phyloP scores from a whole-genome alignment of 2,797 vertebrate species.

The Limosa lapponica region DNA sequence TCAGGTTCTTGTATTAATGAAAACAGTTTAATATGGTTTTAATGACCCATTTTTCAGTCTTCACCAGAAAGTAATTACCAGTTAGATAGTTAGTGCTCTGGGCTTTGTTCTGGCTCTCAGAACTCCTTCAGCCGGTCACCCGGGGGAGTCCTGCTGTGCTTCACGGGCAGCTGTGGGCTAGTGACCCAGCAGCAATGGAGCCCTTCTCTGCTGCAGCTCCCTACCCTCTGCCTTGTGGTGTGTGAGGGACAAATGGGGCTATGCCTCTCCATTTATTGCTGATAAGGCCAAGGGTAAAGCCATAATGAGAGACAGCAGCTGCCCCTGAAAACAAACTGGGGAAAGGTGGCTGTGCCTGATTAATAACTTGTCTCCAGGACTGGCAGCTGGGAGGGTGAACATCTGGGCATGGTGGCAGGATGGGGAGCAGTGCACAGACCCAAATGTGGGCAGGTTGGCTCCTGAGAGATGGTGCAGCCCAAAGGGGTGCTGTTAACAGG shows the following conservation, averaged over 20 bases:
- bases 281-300: neutral
- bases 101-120: constrained; percentile 63
- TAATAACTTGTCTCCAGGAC: neutral
- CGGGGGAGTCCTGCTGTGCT: neutral
- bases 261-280: accelerated
- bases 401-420: neutral
- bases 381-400: neutral
- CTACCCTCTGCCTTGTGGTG: neutral
- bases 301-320: neutral
- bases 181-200: neutral
- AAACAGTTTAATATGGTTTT: constrained; percentile 74
- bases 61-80: constrained; percentile 77
- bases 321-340: neutral
- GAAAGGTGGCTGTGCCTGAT: neutral
- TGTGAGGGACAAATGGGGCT: neutral
- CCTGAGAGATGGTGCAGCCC: accelerated
- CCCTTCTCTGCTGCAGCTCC: neutral
- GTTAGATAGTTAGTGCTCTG: constrained; percentile 73
- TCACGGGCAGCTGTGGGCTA: neutral
- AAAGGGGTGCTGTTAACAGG: accelerated
- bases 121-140: constrained; percentile 17
- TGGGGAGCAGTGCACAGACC: neutral
- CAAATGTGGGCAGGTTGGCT: neutral
- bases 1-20: constrained; percentile 74
- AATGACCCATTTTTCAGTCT: constrained; percentile 76